Percentiles rank a stretch among this genome's conserved stretches.
These are phyloP conservation scores for Drosophila ohnishii DNA, from an alignment of 1,140 invertebrate genomes.

Conservation along the genomic window DNA sequence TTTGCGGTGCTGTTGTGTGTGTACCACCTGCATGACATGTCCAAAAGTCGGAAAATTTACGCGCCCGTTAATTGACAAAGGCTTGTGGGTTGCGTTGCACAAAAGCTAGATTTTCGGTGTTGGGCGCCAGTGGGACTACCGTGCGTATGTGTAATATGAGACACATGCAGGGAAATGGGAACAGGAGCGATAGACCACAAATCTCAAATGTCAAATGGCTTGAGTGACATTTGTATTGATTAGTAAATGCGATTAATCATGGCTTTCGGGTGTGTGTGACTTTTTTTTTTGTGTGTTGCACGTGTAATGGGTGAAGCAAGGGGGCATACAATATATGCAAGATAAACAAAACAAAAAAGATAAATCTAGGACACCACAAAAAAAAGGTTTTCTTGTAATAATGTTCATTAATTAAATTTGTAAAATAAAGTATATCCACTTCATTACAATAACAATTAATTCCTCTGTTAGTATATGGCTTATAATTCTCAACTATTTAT, in stretches of 20 bases:
- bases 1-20: conserved; percentile 8
- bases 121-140: conserved; percentile 54
- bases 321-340: conserved; percentile 35
- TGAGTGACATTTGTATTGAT: conserved; percentile 80
- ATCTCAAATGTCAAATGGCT: conserved; percentile 74
- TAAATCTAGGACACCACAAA: background rate
- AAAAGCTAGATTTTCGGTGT: conserved; percentile 17
- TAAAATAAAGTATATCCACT: too few species aligned
- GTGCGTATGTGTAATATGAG: conserved; percentile 74
- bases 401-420: too few species aligned
- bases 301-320: conserved; percentile 42
- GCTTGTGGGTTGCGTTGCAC: conserved; percentile 25
- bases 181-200: conserved; percentile 61
- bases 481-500: background rate
- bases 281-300: conserved; percentile 13
- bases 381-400: too few species aligned
- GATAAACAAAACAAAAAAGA: background rate
- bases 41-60: conserved; percentile 62
- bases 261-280: conserved; percentile 26
- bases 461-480: too few species aligned
- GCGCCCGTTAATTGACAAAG: conserved; percentile 62
- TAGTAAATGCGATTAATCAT: conserved; percentile 80
- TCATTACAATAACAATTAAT: too few species aligned
- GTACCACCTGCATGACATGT: conserved; percentile 39
- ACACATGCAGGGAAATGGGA: conserved; percentile 8